Conservation (phyloP, 2,888 invertebrate species). For the Zele albiditarsus region DNA sequence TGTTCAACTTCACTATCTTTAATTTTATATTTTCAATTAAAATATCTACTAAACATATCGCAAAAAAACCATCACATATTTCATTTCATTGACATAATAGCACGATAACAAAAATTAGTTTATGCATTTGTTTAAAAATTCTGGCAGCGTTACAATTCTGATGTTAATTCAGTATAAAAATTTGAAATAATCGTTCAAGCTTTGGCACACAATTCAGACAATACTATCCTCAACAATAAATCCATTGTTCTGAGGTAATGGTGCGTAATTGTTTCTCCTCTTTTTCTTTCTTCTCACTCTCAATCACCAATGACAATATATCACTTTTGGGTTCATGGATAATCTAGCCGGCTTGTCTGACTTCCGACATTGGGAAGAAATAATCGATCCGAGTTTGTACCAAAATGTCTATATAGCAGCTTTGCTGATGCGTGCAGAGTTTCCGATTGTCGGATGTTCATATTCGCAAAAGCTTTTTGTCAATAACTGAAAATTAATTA, state of each 20-base stretch:
- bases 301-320: conserved; percentile 1
- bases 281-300: conserved; percentile 2
- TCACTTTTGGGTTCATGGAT: not conserved
- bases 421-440: conserved; percentile 6
- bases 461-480: no score
- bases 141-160: no score
- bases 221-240: conserved; percentile 22
- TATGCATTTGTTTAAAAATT: no score
- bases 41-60: no score
- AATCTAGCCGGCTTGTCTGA: not conserved
- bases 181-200: conserved; percentile 9
- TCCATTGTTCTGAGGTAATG: conserved; percentile 52
- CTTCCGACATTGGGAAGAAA: conserved; percentile 9
- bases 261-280: conserved; percentile 39
- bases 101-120: no score
- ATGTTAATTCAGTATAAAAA: not conserved
- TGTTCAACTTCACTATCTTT: no score
- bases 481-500: no score
- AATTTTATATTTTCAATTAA: no score
- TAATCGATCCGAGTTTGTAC: conserved; percentile 12
- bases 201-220: not conserved
- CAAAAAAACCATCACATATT: no score
- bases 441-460: not conserved
- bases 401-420: conserved; percentile 9
- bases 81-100: no score